Base-by-base conservation (phyloP, 2,888 invertebrate genomes). In the Luffia ferchaultella region DNA sequence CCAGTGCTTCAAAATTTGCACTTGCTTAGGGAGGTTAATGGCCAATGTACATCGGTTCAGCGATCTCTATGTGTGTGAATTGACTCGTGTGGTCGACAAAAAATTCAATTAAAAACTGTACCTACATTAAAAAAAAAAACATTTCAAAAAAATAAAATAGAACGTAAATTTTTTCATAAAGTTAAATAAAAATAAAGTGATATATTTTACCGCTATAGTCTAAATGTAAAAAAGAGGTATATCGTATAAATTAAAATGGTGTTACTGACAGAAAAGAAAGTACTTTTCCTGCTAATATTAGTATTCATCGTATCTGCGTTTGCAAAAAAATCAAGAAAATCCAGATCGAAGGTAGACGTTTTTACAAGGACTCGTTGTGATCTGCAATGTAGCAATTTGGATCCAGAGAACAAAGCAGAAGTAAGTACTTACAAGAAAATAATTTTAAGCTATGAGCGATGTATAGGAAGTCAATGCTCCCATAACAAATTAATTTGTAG, bases 341-440 rank as follows among this genome's bases (percentile, higher is more conserved):
- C 77, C 40, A 76, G 79, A 56, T 65, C 74, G 46, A 75, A 83
- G 57, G 70, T 78, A 30, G 86, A 85, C 53, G 83, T 86, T 15
- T 65, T 89, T 52, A 79, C 86, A 49, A 86, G 85, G 50, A 86
- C 88, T n/a, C 78, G 87, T 55, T 89, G 89, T 63, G 88, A 88
- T 57, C 76, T 88, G 17, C 76, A 78, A 56, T 89, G 89, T 62
- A 76, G 77, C 57, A 79, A 80, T 41, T 67, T 68, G 43, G 70
- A 61, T 55, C 73, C 75, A 54, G 75, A 78, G 20, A 65, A 59
- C 12, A 83, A 67, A 59, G 57, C 67, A n/a, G 64, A 72, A 73
- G 85, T 85, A 56, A 19, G 18, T 45, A 18, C 45, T n/a, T n/a
- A 19, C 43, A n/a, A 9, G 18, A 9, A 3, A 15, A 43, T 15